Evolutionary conservation across 2,113 vertebrate species (phyloP), one percentile per base, ranked within the genome.

Genomic region (Chrysochloris asiatica): DNA sequence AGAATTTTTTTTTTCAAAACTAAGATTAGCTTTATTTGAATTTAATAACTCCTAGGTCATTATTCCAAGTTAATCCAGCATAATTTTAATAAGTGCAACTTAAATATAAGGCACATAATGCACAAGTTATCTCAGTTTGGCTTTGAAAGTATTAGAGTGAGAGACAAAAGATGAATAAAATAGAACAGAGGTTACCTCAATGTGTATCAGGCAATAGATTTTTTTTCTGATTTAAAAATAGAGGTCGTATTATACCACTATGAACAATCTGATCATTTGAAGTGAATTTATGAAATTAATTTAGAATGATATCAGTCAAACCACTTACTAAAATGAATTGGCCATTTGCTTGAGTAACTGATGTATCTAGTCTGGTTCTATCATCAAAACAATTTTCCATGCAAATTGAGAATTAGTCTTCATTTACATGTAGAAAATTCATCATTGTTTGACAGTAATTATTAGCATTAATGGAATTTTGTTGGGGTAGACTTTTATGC

Each of bases 301-400:
- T 90, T 78, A 95, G 65, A 85, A 85, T 76, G 33, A 92, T 43
- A 88, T 91, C 48, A 72, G 33, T 76, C 56, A 88, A 92, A 88
- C 59, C 38, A 65, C 71, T 95, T 88, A 83, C 48, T 90, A 21
- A 92, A 95, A 93, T 95, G 16, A 92, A 92, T 78, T 61, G 30
- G 88, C 81, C 65, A 86, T 92, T 92, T 94, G 36, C 79, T 90
- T 84, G 26, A 87, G 7, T 89, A 89, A 88, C 83, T 93, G 13
- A 80, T 81, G 63, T 72, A 65, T 90, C 83, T 72, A 82, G 43
- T 83, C 69, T 88, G 33, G 91, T 84, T 38, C 77, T 78, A 2
- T 47, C 85, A 63, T 91, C 77, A 90, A 86, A 81, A 90, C 63
- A 90, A 63, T 81, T 92, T 92, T 88, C 85, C 26, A 75, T n/a